A percentile compares a stretch with the other conserved stretches of the same genome.
Evolutionary conservation across 2,888 invertebrate species (phyloP).

Genomic region (Dichetophora obliterata): DNA sequence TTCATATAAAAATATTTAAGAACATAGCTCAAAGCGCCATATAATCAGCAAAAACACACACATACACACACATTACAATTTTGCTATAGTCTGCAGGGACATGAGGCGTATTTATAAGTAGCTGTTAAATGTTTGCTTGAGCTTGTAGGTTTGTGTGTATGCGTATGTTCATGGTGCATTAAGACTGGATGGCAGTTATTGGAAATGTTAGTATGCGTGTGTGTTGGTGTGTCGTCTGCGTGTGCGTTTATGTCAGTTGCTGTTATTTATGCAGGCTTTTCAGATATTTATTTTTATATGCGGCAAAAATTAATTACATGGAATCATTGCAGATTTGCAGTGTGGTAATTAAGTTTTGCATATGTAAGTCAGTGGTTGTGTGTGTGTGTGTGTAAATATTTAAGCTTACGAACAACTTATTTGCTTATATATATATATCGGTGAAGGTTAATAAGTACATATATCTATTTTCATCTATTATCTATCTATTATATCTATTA

Average conservation of each 20-base stretch:
- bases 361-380: background rate
- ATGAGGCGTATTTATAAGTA: too few species aligned
- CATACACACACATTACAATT: too few species aligned
- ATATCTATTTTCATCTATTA: too few species aligned
- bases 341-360: conserved; percentile 48
- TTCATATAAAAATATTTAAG: too few species aligned
- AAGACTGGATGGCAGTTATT: background rate
- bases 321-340: conserved; percentile 52
- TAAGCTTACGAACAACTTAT: background rate
- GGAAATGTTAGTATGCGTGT: background rate
- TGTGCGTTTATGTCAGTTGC: background rate
- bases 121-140: too few species aligned
- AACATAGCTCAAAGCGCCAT: too few species aligned
- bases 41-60: too few species aligned
- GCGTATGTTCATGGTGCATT: background rate
- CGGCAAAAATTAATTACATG: conserved; percentile 31
- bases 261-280: conserved; percentile 5
- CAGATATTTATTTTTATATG: conserved; percentile 25
- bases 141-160: too few species aligned
- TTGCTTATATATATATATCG: too few species aligned
- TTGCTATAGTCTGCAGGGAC: too few species aligned
- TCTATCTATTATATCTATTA: too few species aligned
- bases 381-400: background rate
- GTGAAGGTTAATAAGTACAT: too few species aligned
- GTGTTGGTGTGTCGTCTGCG: background rate